A percentile compares a stretch with the other conserved stretches of the same genome.
phyloP scores from a whole-genome alignment of 2,888 invertebrate genomes.

The Mimachlamys varia region DNA sequence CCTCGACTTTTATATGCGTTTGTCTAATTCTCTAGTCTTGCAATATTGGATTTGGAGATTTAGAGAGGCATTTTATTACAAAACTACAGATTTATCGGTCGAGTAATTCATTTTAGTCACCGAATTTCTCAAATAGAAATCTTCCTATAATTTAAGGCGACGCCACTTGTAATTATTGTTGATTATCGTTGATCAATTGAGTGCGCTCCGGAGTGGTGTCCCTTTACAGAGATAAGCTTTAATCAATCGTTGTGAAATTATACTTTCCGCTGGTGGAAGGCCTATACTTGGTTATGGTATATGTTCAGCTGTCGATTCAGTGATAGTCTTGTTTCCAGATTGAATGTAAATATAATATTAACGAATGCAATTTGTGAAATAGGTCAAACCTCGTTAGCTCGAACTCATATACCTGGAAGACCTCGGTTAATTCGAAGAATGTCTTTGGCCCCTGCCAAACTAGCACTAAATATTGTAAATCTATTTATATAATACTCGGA shows the following conservation, averaged over 20 bases:
- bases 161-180: not conserved
- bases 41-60: not conserved
- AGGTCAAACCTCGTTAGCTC: too few species aligned
- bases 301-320: not conserved
- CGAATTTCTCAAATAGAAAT: not conserved
- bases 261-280: not conserved
- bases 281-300: not conserved
- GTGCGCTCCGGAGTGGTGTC: not conserved
- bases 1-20: not conserved
- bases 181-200: not conserved
- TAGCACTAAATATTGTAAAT: too few species aligned
- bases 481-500: too few species aligned
- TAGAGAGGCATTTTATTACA: conserved; percentile 3
- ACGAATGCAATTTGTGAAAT: not conserved
- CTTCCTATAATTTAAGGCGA: not conserved
- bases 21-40: not conserved
- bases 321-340: not conserved
- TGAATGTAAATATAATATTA: too few species aligned
- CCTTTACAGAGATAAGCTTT: not conserved
- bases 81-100: not conserved
- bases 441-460: too few species aligned
- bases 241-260: not conserved
- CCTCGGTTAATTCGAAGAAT: too few species aligned
- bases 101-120: not conserved
- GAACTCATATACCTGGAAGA: too few species aligned